Evolutionary conservation across 2,797 vertebrate species (phyloP).

Genomic region (Crypturellus tataupa): DNA sequence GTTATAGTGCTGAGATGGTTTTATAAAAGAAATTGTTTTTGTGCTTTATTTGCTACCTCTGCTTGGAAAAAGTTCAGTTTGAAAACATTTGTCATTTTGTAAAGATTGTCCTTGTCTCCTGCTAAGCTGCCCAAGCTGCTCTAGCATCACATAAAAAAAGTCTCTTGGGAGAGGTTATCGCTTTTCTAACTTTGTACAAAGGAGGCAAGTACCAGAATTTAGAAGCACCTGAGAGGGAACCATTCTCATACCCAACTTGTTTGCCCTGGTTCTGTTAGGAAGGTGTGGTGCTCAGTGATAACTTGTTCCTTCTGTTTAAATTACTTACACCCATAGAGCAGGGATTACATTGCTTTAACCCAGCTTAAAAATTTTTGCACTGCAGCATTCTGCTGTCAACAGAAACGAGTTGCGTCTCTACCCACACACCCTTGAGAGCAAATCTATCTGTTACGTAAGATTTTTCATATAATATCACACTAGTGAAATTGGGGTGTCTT

Average conservation of each 20-base stretch:
- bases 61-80: neutral
- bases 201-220: neutral
- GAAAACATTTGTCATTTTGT: neutral
- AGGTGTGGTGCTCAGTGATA: neutral
- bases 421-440: neutral
- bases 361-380: neutral
- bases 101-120: neutral
- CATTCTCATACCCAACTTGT: neutral
- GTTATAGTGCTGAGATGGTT: neutral
- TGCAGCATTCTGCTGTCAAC: neutral
- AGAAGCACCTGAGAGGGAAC: neutral
- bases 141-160: neutral
- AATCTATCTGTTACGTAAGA: neutral
- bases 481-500: neutral
- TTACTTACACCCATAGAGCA: neutral
- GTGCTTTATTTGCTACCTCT: neutral
- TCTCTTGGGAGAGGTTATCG: neutral
- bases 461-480: neutral
- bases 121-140: neutral
- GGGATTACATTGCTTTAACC: neutral
- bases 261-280: neutral
- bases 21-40: neutral
- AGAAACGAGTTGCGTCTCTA: accelerated
- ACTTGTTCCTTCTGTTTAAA: neutral
- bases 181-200: neutral